Conservation (phyloP, 2,888 invertebrate species). For the Yponomeuta evonymella region DNA sequence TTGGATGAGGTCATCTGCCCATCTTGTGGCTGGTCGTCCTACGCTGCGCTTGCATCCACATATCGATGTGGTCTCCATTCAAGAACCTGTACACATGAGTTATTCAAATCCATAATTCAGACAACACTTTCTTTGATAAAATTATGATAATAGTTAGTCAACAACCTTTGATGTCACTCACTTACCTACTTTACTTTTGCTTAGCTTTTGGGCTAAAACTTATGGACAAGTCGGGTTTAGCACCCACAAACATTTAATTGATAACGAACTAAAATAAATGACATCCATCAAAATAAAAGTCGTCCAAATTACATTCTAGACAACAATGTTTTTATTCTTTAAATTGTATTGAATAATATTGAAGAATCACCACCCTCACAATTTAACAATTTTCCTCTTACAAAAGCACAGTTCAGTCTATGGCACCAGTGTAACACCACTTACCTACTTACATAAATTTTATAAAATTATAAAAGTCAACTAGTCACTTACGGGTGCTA, state of each 20-base stretch:
- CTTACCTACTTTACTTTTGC: background rate
- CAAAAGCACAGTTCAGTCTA: conserved; percentile 62
- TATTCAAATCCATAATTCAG: background rate
- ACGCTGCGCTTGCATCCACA: no score
- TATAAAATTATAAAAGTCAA: conserved; percentile 25
- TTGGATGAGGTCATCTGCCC: no score
- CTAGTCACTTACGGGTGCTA: conserved; percentile 48
- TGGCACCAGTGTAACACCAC: conserved; percentile 45
- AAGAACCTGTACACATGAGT: no score
- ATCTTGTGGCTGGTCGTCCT: no score
- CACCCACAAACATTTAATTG: background rate
- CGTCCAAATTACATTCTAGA: conserved; percentile 44
- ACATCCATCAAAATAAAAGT: conserved; percentile 63
- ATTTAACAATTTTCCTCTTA: conserved; percentile 12
- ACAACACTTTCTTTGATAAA: background rate
- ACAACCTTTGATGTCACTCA: background rate
- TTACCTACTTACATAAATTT: background rate
- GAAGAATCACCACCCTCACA: background rate
- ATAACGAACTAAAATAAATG: conserved; percentile 43
- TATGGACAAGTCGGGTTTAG: background rate
- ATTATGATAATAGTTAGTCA: background rate
- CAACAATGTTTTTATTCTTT: conserved; percentile 37
- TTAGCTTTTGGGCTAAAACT: background rate
- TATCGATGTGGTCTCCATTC: no score
- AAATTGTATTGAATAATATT: conserved; percentile 27